Base-by-base conservation (phyloP, 2,113 vertebrate species). In the Urocitellus parryii region DNA sequence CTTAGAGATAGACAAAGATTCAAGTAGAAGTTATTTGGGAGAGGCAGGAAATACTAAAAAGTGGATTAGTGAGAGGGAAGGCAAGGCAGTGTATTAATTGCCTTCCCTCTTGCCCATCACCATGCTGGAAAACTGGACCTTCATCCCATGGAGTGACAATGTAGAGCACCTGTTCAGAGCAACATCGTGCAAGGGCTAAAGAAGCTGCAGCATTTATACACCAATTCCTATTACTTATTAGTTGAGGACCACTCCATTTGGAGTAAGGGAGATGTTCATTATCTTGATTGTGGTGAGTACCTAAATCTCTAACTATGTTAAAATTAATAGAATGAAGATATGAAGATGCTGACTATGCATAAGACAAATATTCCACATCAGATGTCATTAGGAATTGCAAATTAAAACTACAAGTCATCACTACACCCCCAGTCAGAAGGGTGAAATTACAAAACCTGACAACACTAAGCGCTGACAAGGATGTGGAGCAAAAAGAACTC, bases 301-400 rank as follows among this genome's bases (percentile, higher is more conserved):
- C 53, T 63, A 63, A 82, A 42, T 89, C 42, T 51, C 34, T 17
- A 72, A 18, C 17, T 39, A n/a, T 48, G 39, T 45, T 20, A 58
- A 96, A 92, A 92, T 63, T 48, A 72, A 65, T 14, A 78, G 42
- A 93, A 72, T 76, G 29, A 91, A 85, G 12, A 81, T n/a, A 48
- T 22, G 70, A 25, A n/a, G 51, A 70, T 39, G 48, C 29, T 4
- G 39, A 56, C 45, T 63, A 78, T 70, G 34, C n/a, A 39, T 34
- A 45, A 37, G 37, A 90, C 42, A 95, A 67, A 74, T 32, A 56
- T 27, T 29, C 24, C 37, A 25, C 8, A 9, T 48, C 61, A 45
- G 29, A 51, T n/a, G 27, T 39, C 34, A 51, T 37, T 17, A 73
- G 37, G 11, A 91, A 37, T 88, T 74, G 9, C 20, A 53, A 51